Evolutionary conservation across 92 coral and sea anemone genomes (phyloP).

Genomic region (Porites evermanni): DNA sequence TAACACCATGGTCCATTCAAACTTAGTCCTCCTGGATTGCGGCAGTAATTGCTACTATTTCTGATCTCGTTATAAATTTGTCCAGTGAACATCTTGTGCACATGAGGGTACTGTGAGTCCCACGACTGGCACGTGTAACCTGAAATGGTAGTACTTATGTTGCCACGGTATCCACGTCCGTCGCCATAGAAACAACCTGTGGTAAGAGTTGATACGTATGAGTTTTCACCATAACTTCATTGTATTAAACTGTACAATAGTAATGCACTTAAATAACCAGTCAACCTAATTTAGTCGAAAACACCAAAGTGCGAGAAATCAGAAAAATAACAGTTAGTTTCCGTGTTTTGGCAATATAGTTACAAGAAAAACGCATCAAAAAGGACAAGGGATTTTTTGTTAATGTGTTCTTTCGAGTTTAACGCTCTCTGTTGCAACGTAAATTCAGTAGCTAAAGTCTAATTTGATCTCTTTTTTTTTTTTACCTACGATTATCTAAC

Average conservation of each 20-base stretch:
- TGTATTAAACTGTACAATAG: too few species aligned
- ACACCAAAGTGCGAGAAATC: too few species aligned
- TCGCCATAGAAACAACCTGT: conserved; percentile 23
- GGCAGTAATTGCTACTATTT: conserved; percentile 14
- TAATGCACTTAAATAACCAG: too few species aligned
- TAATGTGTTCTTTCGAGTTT: too few species aligned
- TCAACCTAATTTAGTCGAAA: too few species aligned
- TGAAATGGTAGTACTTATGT: conserved; percentile 16
- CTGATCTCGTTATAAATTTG: background rate
- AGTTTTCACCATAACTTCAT: too few species aligned
- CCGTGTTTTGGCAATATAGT: too few species aligned
- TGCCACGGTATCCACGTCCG: conserved; percentile 37
- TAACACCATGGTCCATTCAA: conserved; percentile 28
- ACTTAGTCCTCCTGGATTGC: conserved; percentile 17
- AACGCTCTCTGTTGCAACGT: too few species aligned
- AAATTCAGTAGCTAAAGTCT: background rate
- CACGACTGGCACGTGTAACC: conserved; percentile 20
- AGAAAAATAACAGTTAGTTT: too few species aligned
- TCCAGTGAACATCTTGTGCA: background rate
- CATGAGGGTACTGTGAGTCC: conserved; percentile 13
- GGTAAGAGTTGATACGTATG: background rate
- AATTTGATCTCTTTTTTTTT: background rate
- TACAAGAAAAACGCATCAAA: too few species aligned
- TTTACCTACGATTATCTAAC: background rate
- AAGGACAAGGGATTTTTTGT: too few species aligned